Evolutionary conservation across 2,797 vertebrate genomes (phyloP), one percentile per base, ranked within the genome.

Genomic region (Takifugu ocellatus): DNA sequence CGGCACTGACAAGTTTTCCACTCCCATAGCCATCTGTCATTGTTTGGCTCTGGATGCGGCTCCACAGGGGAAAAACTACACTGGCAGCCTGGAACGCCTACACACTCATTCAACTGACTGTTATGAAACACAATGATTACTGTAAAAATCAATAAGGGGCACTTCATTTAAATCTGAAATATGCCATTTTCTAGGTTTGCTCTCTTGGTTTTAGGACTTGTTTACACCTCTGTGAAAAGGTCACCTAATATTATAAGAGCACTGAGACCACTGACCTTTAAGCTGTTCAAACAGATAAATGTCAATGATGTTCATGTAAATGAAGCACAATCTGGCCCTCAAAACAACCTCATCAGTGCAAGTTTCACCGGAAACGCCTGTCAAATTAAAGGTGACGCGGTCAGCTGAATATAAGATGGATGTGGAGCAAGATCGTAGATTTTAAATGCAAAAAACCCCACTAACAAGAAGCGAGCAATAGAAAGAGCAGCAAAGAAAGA

Each of bases 1-100:
- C 51, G 52, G 50, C 56, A 53, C 39, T 0, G 17, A 71, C 59
- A 56, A 21, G 51, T 69, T 56, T 50, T 67, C 33, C 51, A 36
- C 54, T 49, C 29, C 25, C 31, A 7, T 59, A 25, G 59, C 77
- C 79, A 79, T 79, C 77, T 70, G 75, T 77, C 69, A 51, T 39
- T 31, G 64, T 66, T 51, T 29, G 15, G 51, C 51, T 69, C 39
- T 25, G 39, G 53, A 61, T 65, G 70, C 65, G 29, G 51, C 55
- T 74, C 59, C 63, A 24, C 61, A 6, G 33, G 33, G 55, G 39
- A 17, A 16, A 48, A 56, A n/a, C 36, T 12, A 50, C 60, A 33
- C 0, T 1, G 31, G 65, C 73, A 74, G 67, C 61, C 64, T 56
- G 48, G 51, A 48, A 67, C 55, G 47, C 68, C 66, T 49, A 70